Evolutionary conservation across 2,888 invertebrate species (phyloP), one percentile per base, ranked within the genome.

Genomic region (Lydus trimaculatus): DNA sequence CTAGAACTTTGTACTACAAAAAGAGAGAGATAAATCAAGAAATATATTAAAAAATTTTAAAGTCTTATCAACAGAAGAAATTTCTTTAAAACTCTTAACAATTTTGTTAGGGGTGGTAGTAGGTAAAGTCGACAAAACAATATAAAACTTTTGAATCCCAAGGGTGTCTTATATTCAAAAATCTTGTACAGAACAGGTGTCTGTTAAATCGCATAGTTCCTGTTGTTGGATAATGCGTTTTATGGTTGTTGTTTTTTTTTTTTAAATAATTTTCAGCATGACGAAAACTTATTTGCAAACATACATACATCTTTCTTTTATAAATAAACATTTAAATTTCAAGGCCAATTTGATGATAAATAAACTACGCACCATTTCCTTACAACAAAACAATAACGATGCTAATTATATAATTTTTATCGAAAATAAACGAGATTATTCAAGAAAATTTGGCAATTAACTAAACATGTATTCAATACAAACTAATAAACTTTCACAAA

Each of bases 401-500:
- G 3, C 13, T 13, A 36, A n/a, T 43, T 43, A 43, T 39, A 36
- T 36, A 36, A 36, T 17, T 8, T 39, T 43, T 17, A 7, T 43
- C n/a, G 17, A 17, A 43, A 43, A 17, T 17, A 17, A 39, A 39
- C n/a, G n/a, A 39, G 39, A 43, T 43, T 43, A 43, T 4, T 5
- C 15, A 1, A 43, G 43, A 17, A n/a, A 43, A 36, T 36, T 43
- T 43, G 17, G 43, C 17, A 43, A 43, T 43, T n/a, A 5, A 17
- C 5, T 7, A 43, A 43, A 43, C 7, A n/a, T 43, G 5, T 15
- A 0, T 6, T 13, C 17, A 43, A 17, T n/a, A n/a, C n/a, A n/a
- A n/a, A n/a, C n/a, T n/a, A n/a, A n/a, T n/a, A 17, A 43, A 43
- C 43, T 43, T 43, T 43, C 43, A 43, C n/a, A 43, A 43, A 43